Conservation (phyloP, 2,113 vertebrate species). For the Meleagris gallopavo region DNA sequence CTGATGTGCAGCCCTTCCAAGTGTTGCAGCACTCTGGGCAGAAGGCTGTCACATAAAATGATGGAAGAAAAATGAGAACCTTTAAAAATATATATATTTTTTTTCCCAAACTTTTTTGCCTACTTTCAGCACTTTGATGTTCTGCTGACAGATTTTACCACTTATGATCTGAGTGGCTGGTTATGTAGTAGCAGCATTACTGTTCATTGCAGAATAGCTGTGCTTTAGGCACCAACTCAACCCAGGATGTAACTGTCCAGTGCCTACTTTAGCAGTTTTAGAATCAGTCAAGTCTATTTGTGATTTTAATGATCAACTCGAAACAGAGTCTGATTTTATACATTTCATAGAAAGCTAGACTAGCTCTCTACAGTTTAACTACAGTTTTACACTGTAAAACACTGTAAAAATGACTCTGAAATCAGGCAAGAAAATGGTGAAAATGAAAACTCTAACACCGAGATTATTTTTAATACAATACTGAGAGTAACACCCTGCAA, state of each 20-base stretch:
- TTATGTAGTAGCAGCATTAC: background rate
- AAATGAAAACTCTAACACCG: constrained; percentile 10
- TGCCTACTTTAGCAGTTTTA: background rate
- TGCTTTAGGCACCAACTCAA: background rate
- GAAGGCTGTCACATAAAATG: background rate
- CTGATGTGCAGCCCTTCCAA: background rate
- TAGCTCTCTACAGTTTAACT: background rate
- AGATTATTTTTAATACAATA: constrained; percentile 31
- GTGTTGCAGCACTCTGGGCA: background rate
- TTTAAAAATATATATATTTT: rapidly evolving
- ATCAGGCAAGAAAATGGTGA: background rate
- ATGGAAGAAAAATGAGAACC: background rate
- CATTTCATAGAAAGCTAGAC: background rate
- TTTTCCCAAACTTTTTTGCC: too few species aligned
- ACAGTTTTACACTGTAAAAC: background rate
- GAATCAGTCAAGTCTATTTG: background rate
- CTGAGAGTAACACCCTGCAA: constrained; percentile 17
- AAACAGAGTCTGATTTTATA: background rate
- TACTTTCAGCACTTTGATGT: background rate
- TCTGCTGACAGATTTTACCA: background rate
- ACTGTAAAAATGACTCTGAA: background rate
- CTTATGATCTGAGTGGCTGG: rapidly evolving
- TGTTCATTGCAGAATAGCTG: background rate
- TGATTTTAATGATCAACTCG: background rate
- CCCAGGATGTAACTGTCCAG: background rate